Base-by-base conservation (phyloP, 2,888 invertebrate genomes). In the Julus scandinavius region DNA sequence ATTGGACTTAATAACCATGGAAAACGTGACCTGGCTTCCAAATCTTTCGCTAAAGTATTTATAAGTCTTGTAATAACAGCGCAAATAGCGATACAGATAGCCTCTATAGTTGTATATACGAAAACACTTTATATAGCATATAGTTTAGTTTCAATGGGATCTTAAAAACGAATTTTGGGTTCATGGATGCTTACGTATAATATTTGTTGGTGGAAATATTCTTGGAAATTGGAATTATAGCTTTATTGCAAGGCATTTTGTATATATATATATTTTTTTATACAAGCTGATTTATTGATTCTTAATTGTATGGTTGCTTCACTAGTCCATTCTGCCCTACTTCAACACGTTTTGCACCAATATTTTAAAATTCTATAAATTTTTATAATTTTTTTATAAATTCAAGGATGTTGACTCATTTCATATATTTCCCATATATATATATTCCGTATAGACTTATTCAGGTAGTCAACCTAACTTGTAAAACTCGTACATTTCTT, bases 31-130 rank as follows among this genome's bases (percentile, higher is more conserved):
- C 15, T 80, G 80, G 80, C 80, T 80, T 38, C 11, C 38, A 38
- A 80, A 80, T 80, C 80, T 38, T 80, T 80, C 38, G 80, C 80
- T 80, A 80, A 80, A 80, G 80, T 80, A 80, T 80, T 80, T 80
- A 80, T 80, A 80, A 38, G 80, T 80, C 80, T 40, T 9, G 80
- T 80, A 80, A 80, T 80, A 80, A 80, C 80, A 29, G 9, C 7
- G 80, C 80, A 80, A 80, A 80, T 29, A 80, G 3, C 80, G 80
- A 80, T 80, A 80, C 38, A 80, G 80, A 15, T 38, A 38, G 80
- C 38, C 29, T 29, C 15, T 38, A 29, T 80, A 38, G 38, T 13
- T 38, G 15, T 11, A 3, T 38, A 15, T 29, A 38, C 38, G 38
- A 38, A 80, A 80, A 40, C 80, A 38, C 17, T 17, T 4, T 17